Percentiles rank a stretch among this genome's conserved stretches.
Conservation (phyloP, 1,140 invertebrate genomes). For the Euwallacea similis region DNA sequence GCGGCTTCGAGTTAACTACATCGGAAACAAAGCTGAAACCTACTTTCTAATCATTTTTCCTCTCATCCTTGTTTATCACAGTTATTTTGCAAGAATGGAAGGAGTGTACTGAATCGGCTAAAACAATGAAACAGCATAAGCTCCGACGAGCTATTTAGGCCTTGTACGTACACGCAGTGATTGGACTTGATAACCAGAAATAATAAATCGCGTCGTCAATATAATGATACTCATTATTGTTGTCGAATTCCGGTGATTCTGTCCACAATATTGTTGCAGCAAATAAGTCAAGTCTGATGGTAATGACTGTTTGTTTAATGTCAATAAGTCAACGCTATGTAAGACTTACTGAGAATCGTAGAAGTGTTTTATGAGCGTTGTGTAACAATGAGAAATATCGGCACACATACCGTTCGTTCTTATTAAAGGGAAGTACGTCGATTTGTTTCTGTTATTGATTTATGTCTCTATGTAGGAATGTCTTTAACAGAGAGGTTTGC, state of each 20-base stretch:
- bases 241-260: constrained; percentile 16
- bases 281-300: background rate
- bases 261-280: background rate
- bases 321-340: background rate
- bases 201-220: constrained; percentile 7
- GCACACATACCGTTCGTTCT: too few relatives aligned
- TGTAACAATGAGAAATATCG: too few relatives aligned
- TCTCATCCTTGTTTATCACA: background rate
- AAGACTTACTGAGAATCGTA: too few relatives aligned
- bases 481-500: too few relatives aligned
- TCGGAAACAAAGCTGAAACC: background rate
- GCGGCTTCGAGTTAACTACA: background rate
- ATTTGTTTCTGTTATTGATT: background rate
- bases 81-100: constrained; percentile 19
- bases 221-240: constrained; percentile 21
- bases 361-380: too few relatives aligned
- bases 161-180: constrained; percentile 11
- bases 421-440: background rate
- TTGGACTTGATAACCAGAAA: constrained; percentile 8
- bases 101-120: constrained; percentile 12
- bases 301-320: background rate
- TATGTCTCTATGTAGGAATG: background rate
- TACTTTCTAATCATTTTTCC: constrained; percentile 4
- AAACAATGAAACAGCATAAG: constrained; percentile 15
- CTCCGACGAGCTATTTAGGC: constrained; percentile 9